A percentile compares a stretch with the other conserved stretches of the same genome.
phyloP scores from a whole-genome alignment of 2,888 invertebrate genomes.

The Ochropleura plecta region DNA sequence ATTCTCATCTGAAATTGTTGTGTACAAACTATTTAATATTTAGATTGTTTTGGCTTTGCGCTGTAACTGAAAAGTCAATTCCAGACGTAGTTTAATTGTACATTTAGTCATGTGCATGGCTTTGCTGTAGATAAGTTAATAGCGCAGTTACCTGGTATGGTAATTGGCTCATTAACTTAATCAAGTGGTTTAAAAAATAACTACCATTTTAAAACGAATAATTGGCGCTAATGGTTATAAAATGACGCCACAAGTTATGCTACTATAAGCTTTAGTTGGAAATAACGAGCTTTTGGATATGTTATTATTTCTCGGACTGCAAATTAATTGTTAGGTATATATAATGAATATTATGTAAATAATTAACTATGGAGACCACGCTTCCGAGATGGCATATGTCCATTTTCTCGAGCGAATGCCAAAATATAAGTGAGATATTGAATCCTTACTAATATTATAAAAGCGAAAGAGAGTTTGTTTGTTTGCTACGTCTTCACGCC shows the following conservation, averaged over 20 bases:
- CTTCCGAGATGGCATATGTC: background rate
- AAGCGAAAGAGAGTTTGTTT: too few relatives aligned
- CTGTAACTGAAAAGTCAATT: background rate
- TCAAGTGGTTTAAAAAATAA: slow-evolving; percentile 56
- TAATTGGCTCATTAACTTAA: slow-evolving; percentile 57
- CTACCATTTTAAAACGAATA: slow-evolving; percentile 38
- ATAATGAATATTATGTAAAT: background rate
- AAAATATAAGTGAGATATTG: too few relatives aligned
- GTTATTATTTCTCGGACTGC: background rate
- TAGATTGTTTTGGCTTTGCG: background rate
- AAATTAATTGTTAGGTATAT: background rate
- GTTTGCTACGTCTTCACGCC: too few relatives aligned
- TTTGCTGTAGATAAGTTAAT: slow-evolving; percentile 11
- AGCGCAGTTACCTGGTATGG: slow-evolving; percentile 40
- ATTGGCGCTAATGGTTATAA: slow-evolving; percentile 49
- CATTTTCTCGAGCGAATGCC: too few relatives aligned
- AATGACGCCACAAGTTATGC: slow-evolving; percentile 29
- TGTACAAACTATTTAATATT: too few relatives aligned
- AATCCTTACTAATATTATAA: too few relatives aligned
- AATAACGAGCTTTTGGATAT: slow-evolving; percentile 1
- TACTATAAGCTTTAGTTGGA: background rate
- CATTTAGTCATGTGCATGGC: background rate
- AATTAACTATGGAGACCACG: background rate
- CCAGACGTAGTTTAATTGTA: background rate
- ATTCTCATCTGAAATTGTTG: too few relatives aligned